These are phyloP conservation scores for Chymomyza caudatula DNA, from an alignment of 2,888 invertebrate genomes.

Conservation along the genomic window DNA sequence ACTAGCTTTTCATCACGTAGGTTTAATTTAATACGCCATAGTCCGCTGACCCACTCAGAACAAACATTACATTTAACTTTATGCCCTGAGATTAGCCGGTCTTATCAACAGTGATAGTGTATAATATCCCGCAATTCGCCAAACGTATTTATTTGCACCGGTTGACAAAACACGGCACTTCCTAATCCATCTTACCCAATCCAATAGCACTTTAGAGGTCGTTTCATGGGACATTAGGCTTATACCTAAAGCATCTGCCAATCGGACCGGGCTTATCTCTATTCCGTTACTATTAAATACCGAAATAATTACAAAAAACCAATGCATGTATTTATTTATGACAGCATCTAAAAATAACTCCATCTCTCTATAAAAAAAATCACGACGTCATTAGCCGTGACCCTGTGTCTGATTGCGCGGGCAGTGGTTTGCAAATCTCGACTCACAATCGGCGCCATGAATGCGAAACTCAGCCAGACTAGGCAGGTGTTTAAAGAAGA, in stretches of 20 bases:
- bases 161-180: constrained; percentile 11
- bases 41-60: not conserved
- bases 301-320: not conserved
- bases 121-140: constrained; percentile 6
- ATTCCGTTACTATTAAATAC: not conserved
- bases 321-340: constrained; percentile 30
- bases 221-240: constrained; percentile 63
- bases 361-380: not conserved
- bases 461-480: constrained; percentile 81
- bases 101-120: constrained; percentile 35
- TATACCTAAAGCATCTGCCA: constrained; percentile 1
- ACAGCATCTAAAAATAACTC: constrained; percentile 9
- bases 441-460: constrained; percentile 83
- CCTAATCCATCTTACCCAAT: constrained; percentile 7
- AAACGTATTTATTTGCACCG: not conserved
- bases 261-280: constrained; percentile 27
- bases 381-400: not conserved
- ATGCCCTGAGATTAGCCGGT: not conserved
- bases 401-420: constrained; percentile 43
- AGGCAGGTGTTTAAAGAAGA: constrained; percentile 83
- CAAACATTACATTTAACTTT: not conserved
- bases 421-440: constrained; percentile 79
- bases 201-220: constrained; percentile 54
- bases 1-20: too few species aligned
- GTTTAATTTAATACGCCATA: not conserved